These are phyloP conservation scores for Aspidapion aeneum DNA, from an alignment of 2,888 invertebrate species.

Conservation along the genomic window DNA sequence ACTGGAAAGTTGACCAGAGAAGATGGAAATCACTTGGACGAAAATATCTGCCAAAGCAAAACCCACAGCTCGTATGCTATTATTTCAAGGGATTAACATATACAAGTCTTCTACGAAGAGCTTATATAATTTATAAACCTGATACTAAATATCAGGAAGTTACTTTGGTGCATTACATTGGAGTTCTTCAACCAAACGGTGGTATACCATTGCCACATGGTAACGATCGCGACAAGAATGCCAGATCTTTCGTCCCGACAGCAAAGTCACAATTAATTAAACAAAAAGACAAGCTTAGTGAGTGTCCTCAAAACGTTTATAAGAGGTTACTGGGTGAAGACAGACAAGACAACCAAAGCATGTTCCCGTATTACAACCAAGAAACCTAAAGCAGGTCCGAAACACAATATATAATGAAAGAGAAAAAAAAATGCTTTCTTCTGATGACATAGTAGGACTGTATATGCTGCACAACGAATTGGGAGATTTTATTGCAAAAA, in stretches of 20 bases:
- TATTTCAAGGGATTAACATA: too few relatives aligned
- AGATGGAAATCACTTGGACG: too few relatives aligned
- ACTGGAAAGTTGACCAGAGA: too few relatives aligned
- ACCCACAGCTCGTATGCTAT: too few relatives aligned
- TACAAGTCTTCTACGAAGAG: too few relatives aligned
- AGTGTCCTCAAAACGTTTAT: neutral
- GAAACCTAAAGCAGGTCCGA: neutral
- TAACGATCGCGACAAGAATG: too few relatives aligned
- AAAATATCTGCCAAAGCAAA: too few relatives aligned
- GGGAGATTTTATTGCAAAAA: neutral
- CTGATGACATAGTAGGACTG: neutral
- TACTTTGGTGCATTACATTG: too few relatives aligned
- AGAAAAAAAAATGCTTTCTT: neutral
- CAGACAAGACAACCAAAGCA: neutral
- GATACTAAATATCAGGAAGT: too few relatives aligned
- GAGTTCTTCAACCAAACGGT: too few relatives aligned
- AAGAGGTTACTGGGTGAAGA: neutral
- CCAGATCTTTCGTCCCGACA: neutral
- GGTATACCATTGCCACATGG: too few relatives aligned
- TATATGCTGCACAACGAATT: neutral
- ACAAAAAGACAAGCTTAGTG: neutral
- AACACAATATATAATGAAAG: neutral
- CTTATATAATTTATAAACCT: too few relatives aligned
- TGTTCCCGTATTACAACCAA: neutral
- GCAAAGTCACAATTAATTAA: neutral